Evolutionary conservation across 2,888 invertebrate species (phyloP).

Genomic region (Belgica antarctica): DNA sequence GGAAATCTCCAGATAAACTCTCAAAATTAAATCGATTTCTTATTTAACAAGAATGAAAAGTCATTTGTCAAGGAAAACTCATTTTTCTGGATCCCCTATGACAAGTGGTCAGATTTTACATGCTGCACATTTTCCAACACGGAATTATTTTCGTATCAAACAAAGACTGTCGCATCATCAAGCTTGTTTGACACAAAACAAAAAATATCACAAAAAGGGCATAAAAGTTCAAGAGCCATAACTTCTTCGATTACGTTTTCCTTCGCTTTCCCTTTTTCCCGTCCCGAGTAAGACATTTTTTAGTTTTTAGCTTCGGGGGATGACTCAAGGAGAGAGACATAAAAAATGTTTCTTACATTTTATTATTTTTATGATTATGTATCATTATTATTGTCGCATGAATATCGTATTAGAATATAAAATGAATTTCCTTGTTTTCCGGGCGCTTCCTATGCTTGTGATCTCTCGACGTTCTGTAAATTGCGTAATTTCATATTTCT

Average conservation of each 20-base stretch:
- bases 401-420: constrained; percentile 43
- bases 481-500: constrained; percentile 23
- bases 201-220: constrained; percentile 31
- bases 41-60: background rate
- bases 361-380: constrained; percentile 42
- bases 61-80: constrained; percentile 26
- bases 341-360: constrained; percentile 26
- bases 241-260: constrained; percentile 43
- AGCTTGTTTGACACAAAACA: constrained; percentile 23
- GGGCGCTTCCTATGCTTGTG: constrained; percentile 12
- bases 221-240: constrained; percentile 43
- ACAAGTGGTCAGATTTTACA: constrained; percentile 27
- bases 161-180: constrained; percentile 23
- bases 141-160: constrained; percentile 17
- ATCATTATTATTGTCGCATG: constrained; percentile 44
- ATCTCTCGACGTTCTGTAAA: constrained; percentile 16
- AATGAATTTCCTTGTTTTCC: constrained; percentile 38
- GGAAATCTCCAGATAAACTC: no score
- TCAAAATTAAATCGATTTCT: background rate
- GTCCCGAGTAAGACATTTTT: constrained; percentile 34
- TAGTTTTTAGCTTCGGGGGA: constrained; percentile 25
- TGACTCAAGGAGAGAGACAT: constrained; percentile 16
- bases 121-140: constrained; percentile 3
- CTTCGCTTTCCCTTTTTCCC: constrained; percentile 13
- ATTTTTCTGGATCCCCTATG: background rate